Evolutionary conservation across 1,140 invertebrate genomes (phyloP).

Genomic region (Charaxes varanes): DNA sequence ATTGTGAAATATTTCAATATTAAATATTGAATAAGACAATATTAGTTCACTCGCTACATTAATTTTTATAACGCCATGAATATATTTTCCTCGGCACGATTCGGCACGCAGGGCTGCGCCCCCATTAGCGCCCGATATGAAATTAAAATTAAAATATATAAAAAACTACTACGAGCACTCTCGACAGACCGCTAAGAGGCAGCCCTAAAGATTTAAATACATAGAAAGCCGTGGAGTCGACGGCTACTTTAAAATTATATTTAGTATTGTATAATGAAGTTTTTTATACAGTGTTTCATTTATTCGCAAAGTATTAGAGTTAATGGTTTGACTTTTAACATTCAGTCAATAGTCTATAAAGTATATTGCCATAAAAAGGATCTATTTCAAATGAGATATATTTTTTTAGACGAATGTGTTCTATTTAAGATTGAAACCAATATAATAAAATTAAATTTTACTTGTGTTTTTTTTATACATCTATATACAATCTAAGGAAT

Average conservation of each 20-base stretch:
- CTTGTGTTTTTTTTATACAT: too few species aligned
- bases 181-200: constrained; percentile 67
- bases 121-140: constrained; percentile 70
- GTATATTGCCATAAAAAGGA: too few species aligned
- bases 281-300: too few species aligned
- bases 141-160: constrained; percentile 75
- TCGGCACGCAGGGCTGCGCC: constrained; percentile 66
- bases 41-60: constrained; percentile 73
- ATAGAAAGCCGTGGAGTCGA: constrained; percentile 3
- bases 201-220: constrained; percentile 55
- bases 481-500: too few species aligned
- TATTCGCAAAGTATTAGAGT: too few species aligned
- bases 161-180: constrained; percentile 61
- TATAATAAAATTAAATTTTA: too few species aligned
- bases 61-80: constrained; percentile 68
- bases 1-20: constrained; percentile 62
- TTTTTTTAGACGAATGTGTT: too few species aligned
- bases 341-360: too few species aligned
- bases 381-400: too few species aligned
- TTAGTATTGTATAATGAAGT: background rate
- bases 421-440: too few species aligned
- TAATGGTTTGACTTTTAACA: too few species aligned
- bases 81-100: constrained; percentile 61
- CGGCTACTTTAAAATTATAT: background rate
- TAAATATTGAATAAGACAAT: constrained; percentile 73